Conservation (phyloP, 2,113 vertebrate genomes). For the Capreolus pygargus region DNA sequence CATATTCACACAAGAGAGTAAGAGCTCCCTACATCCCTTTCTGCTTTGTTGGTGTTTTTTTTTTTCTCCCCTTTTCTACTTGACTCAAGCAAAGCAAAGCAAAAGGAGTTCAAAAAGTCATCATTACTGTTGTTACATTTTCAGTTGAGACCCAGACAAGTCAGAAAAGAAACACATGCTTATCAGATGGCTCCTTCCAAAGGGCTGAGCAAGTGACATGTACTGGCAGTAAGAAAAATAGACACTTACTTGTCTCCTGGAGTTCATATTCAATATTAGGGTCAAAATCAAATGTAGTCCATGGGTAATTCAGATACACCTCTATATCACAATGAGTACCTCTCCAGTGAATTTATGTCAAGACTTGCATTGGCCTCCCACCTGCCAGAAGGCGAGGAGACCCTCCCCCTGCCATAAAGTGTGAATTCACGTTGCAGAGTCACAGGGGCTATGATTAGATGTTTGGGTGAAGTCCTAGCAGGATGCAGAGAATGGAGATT, state of each 20-base stretch:
- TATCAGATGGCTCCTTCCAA: neutral
- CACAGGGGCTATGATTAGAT: neutral
- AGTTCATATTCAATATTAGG: neutral
- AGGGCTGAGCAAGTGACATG: neutral
- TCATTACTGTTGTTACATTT: neutral
- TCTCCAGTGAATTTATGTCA: neutral
- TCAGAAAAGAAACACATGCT: neutral
- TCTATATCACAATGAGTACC: neutral
- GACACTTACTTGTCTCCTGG: neutral
- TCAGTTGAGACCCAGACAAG: neutral
- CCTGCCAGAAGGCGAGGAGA: neutral
- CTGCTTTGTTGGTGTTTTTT: neutral
- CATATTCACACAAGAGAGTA: neutral
- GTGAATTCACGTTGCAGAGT: neutral
- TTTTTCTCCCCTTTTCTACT: neutral
- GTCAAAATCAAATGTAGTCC: neutral
- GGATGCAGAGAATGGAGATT: neutral
- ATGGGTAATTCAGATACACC: neutral
- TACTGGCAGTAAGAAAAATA: neutral
- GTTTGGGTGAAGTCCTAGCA: neutral
- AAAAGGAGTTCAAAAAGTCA: neutral
- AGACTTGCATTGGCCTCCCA: neutral
- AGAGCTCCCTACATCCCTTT: neutral
- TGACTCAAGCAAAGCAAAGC: neutral
- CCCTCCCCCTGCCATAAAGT: accelerated